Conservation (phyloP, 2,797 vertebrate genomes). For the Rhinella marina region DNA sequence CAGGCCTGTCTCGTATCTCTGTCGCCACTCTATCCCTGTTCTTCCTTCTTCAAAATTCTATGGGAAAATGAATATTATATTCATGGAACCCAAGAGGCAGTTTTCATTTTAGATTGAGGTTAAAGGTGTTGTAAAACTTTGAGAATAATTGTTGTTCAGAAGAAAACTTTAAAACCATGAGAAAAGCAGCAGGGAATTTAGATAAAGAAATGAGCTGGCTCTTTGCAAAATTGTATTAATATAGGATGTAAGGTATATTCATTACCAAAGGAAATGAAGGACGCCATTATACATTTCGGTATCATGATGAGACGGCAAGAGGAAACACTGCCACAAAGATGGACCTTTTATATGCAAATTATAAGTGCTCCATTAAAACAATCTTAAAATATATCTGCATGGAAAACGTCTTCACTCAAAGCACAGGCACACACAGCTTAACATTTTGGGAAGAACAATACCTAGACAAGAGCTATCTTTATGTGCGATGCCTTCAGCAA, state of each 20-base stretch:
- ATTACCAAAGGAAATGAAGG: slow-evolving; percentile 63
- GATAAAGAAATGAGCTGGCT: slow-evolving; percentile 57
- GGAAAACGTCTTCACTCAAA: slow-evolving; percentile 56
- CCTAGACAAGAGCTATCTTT: slow-evolving; percentile 14
- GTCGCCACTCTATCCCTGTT: neutral
- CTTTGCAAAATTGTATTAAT: slow-evolving; percentile 59
- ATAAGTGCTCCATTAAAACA: slow-evolving; percentile 55
- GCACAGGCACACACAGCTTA: slow-evolving; percentile 42
- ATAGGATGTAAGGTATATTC: slow-evolving; percentile 61
- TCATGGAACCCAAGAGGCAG: slow-evolving; percentile 55
- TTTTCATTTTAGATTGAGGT: slow-evolving; percentile 55
- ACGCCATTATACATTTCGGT: slow-evolving; percentile 53
- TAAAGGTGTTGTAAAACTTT: slow-evolving; percentile 60
- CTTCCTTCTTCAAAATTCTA: slow-evolving; percentile 50
- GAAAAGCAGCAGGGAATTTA: slow-evolving; percentile 58
- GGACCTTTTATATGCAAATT: slow-evolving; percentile 63
- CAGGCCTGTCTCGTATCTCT: slow-evolving; percentile 2
- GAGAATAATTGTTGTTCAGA: slow-evolving; percentile 61
- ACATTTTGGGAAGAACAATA: slow-evolving; percentile 39
- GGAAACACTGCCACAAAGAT: slow-evolving; percentile 57
- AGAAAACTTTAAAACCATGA: slow-evolving; percentile 58
- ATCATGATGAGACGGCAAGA: slow-evolving; percentile 57
- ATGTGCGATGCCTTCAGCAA: neutral
- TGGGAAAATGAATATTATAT: slow-evolving; percentile 51
- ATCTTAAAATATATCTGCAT: slow-evolving; percentile 58